Percentiles rank a stretch among this genome's conserved stretches.
Conservation (phyloP, 2,888 invertebrate genomes). For the Amphipyra berbera region DNA sequence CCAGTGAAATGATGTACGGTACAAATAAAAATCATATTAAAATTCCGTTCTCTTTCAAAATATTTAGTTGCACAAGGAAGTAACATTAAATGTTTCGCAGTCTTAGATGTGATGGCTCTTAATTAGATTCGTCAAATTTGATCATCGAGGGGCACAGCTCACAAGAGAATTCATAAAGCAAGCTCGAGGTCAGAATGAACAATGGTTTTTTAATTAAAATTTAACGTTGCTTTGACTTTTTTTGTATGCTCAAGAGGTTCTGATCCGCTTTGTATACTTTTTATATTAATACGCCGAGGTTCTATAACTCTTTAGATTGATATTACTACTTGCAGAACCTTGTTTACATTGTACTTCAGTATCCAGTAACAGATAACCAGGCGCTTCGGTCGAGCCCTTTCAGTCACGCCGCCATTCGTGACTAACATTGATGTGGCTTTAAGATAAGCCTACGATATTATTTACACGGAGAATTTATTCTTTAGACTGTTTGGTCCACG, state of each 20-base stretch:
- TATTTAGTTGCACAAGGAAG: constrained; percentile 32
- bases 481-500: constrained; percentile 47
- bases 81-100: constrained; percentile 39
- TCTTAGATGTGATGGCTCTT: constrained; percentile 49
- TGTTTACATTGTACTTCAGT: constrained; percentile 61
- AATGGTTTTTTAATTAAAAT: constrained; percentile 64
- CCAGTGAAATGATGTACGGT: constrained; percentile 9
- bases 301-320: constrained; percentile 13
- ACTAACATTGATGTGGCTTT: constrained; percentile 78
- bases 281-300: constrained; percentile 12
- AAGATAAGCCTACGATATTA: constrained; percentile 80
- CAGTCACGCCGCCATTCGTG: constrained; percentile 80
- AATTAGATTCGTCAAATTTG: constrained; percentile 65
- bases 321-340: constrained; percentile 11
- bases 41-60: constrained; percentile 21
- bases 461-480: constrained; percentile 73
- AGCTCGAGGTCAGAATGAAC: constrained; percentile 56
- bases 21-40: constrained; percentile 4
- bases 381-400: constrained; percentile 73
- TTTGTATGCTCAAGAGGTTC: constrained; percentile 36
- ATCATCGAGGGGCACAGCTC: constrained; percentile 56
- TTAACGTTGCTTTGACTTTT: constrained; percentile 53
- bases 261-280: constrained; percentile 8
- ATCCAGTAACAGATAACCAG: constrained; percentile 70
- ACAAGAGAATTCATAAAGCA: constrained; percentile 59